phyloP scores from a whole-genome alignment of 2,797 vertebrate genomes.

The Notolabrus celidotus region DNA sequence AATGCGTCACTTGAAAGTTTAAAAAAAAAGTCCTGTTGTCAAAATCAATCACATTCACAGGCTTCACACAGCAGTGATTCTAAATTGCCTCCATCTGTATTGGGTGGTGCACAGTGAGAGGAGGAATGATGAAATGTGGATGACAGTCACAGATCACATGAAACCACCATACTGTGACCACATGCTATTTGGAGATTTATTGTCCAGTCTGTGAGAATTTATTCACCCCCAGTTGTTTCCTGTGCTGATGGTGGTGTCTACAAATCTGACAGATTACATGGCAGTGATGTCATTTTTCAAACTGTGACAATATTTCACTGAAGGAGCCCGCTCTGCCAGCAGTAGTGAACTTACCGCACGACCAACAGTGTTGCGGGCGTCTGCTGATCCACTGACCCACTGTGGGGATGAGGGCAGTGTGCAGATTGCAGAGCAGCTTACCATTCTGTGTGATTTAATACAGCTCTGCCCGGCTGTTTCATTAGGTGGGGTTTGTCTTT shows the following conservation, averaged over 20 bases:
- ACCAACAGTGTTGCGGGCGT: slow-evolving; percentile 26
- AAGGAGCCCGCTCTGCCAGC: slow-evolving; percentile 18
- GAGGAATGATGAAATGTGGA: slow-evolving; percentile 5
- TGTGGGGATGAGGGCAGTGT: slow-evolving; percentile 60
- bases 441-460: slow-evolving; percentile 74
- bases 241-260: slow-evolving; percentile 3
- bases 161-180: not conserved
- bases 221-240: not conserved
- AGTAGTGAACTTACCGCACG: slow-evolving; percentile 31
- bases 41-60: not conserved
- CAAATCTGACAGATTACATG: slow-evolving; percentile 19
- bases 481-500: slow-evolving; percentile 76
- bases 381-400: slow-evolving; percentile 81
- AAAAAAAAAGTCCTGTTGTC: not conserved
- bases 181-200: not conserved
- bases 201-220: not conserved
- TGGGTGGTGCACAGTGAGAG: not conserved
- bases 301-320: slow-evolving; percentile 26
- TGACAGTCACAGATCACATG: not conserved
- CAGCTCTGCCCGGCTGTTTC: slow-evolving; percentile 69
- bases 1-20: not conserved
- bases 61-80: not conserved
- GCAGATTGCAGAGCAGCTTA: slow-evolving; percentile 78
- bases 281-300: slow-evolving; percentile 34
- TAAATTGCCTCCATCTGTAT: not conserved